Conservation (phyloP, 1,140 invertebrate genomes). For the Heliconius hermathena region DNA sequence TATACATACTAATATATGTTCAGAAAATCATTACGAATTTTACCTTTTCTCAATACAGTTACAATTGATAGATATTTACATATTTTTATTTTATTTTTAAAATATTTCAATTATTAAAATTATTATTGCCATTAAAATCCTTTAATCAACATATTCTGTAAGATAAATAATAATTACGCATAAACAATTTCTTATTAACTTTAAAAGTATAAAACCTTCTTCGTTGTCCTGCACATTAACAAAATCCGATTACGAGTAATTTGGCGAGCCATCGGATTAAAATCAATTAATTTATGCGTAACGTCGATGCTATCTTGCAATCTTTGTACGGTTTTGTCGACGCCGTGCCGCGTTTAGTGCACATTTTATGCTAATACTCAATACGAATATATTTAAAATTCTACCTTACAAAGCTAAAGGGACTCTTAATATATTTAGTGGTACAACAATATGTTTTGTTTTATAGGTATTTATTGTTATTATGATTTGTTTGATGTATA, state of each 20-base stretch:
- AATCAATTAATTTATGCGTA: slow-evolving; percentile 74
- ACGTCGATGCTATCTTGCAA: slow-evolving; percentile 49
- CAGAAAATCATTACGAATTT: not conserved
- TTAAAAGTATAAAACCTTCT: slow-evolving; percentile 22
- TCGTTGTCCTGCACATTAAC: slow-evolving; percentile 26
- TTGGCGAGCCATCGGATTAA: slow-evolving; percentile 55
- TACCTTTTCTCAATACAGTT: not conserved
- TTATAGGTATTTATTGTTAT: not conserved
- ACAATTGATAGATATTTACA: not conserved
- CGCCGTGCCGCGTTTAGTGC: slow-evolving; percentile 42
- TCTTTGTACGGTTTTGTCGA: slow-evolving; percentile 48
- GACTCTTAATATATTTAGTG: not conserved
- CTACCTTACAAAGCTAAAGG: not conserved
- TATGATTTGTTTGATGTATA: too few relatives aligned
- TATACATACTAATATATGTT: not conserved
- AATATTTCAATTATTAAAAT: not conserved
- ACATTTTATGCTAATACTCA: slow-evolving; percentile 21
- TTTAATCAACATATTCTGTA: not conserved
- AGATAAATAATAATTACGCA: not conserved
- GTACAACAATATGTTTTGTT: not conserved
- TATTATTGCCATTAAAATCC: not conserved
- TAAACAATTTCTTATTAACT: slow-evolving; percentile 9
- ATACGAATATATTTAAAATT: slow-evolving; percentile 10
- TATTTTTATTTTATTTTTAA: not conserved
- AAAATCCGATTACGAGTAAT: slow-evolving; percentile 48